A percentile compares a stretch with the other conserved stretches of the same genome.
These are phyloP conservation scores for Guaruba guarouba DNA, from an alignment of 2,113 vertebrate species.

Conservation along the genomic window DNA sequence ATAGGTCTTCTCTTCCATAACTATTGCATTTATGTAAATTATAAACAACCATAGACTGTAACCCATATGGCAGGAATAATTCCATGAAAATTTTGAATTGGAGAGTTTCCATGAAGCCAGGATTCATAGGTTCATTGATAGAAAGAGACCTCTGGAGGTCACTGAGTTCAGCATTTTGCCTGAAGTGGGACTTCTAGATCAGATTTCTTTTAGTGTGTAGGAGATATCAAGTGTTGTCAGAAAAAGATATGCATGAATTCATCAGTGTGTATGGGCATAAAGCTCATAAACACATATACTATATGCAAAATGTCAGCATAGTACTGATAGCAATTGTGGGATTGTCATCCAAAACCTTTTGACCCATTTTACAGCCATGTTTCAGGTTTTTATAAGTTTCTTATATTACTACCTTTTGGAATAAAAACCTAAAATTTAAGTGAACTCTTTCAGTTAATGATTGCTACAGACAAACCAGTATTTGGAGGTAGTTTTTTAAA, in stretches of 20 bases:
- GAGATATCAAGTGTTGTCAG: background rate
- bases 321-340: background rate
- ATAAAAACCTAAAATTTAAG: background rate
- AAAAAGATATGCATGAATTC: background rate
- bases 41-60: background rate
- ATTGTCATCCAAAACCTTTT: background rate
- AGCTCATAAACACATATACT: background rate
- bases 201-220: background rate
- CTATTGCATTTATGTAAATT: background rate
- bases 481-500: background rate
- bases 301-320: background rate
- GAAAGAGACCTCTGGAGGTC: background rate
- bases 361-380: fast-evolving
- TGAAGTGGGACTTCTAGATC: background rate
- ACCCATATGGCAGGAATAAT: background rate
- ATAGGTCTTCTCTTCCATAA: background rate
- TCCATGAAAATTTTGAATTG: background rate
- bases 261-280: background rate
- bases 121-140: background rate
- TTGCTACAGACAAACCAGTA: background rate
- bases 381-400: background rate
- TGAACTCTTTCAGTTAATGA: background rate
- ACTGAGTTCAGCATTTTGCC: fast-evolving
- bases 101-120: background rate
- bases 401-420: background rate